These are phyloP conservation scores for Reticulitermes lucifugus DNA, from an alignment of 2,888 invertebrate species.

Conservation along the genomic window DNA sequence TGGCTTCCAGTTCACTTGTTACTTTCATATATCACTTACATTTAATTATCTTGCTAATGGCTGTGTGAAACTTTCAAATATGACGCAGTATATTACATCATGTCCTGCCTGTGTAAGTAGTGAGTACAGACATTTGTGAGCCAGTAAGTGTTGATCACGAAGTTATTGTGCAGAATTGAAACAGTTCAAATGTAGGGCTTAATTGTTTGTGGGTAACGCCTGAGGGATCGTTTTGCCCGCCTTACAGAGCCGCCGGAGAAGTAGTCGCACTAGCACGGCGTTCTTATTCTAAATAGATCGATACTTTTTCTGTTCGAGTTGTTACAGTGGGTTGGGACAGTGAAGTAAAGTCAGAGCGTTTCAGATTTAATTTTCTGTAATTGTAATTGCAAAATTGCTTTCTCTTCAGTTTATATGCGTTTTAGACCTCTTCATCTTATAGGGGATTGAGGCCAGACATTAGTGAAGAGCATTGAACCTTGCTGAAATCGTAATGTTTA, in stretches of 20 bases:
- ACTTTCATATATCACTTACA: no score
- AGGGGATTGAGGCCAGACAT: not conserved
- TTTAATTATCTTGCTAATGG: no score
- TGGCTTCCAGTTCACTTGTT: no score
- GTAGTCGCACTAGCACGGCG: slow-evolving; percentile 5
- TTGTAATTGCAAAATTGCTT: slow-evolving; percentile 14
- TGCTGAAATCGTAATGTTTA: not conserved
- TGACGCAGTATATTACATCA: no score
- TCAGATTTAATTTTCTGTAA: not conserved
- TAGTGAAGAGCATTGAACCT: slow-evolving; percentile 34
- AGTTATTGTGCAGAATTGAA: no score
- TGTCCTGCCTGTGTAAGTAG: no score
- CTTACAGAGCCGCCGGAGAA: not conserved
- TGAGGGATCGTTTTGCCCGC: not conserved
- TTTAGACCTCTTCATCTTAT: not conserved
- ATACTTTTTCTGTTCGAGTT: not conserved
- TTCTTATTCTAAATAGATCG: not conserved
- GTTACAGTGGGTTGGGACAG: not conserved
- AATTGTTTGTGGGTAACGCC: not conserved
- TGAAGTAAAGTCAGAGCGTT: not conserved
- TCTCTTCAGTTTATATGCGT: not conserved
- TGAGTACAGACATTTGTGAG: no score
- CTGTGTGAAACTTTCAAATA: no score
- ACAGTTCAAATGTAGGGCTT: no score
- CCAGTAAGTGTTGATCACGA: no score